Percentiles rank a stretch among this genome's conserved stretches.
Evolutionary conservation across 1,140 invertebrate species (phyloP).

Genomic region (Drosophila fuyamai): DNA sequence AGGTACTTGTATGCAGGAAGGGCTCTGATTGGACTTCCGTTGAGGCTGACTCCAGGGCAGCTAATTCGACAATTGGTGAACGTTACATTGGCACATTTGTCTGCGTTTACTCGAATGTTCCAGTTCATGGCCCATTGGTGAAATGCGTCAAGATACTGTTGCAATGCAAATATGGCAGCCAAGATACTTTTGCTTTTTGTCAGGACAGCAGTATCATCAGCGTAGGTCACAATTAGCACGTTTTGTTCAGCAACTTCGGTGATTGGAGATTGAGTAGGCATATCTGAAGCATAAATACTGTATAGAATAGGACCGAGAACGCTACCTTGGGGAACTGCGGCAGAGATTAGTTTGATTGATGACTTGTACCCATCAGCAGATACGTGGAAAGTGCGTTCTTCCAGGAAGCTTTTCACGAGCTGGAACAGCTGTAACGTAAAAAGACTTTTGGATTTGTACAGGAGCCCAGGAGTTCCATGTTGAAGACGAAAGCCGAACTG

Average conservation of each 20-base stretch:
- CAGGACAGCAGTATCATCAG: not conserved
- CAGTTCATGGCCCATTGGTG: slow-evolving; percentile 2
- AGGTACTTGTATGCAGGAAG: slow-evolving; percentile 5
- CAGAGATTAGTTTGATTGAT: not conserved
- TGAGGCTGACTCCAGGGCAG: slow-evolving; percentile 5
- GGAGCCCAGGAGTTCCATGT: slow-evolving; percentile 3
- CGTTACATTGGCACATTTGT: not conserved
- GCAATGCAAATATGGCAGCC: not conserved
- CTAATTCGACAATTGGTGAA: not conserved
- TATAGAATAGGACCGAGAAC: not conserved
- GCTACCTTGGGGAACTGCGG: slow-evolving; percentile 1
- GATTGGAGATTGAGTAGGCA: not conserved
- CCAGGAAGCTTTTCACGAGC: not conserved
- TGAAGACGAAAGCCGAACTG: slow-evolving; percentile 2
- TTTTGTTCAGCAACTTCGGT: not conserved
- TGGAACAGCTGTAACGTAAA: not conserved
- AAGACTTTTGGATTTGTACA: not conserved
- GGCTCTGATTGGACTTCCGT: slow-evolving; percentile 3
- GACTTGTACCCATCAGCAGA: not conserved
- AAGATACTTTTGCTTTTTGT: not conserved
- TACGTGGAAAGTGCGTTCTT: not conserved
- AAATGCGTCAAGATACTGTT: not conserved
- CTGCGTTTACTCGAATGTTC: not conserved
- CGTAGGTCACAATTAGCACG: not conserved
- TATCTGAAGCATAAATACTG: not conserved